A percentile compares a stretch with the other conserved stretches of the same genome.
phyloP scores from a whole-genome alignment of 2,888 invertebrate genomes.

The Luperina nickerlii region DNA sequence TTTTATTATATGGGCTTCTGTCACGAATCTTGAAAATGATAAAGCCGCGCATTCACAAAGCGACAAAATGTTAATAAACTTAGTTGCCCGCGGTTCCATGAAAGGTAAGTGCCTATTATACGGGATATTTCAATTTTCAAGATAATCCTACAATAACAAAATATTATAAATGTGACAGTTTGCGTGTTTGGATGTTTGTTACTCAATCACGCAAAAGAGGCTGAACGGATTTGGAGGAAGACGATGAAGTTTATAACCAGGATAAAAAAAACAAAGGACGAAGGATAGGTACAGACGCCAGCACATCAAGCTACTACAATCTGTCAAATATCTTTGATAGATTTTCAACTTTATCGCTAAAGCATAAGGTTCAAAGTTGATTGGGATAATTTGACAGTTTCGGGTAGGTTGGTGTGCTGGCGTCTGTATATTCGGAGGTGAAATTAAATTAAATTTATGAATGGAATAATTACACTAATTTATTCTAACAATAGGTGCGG shows the following conservation, averaged over 20 bases:
- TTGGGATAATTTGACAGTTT: too few species aligned
- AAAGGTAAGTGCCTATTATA: background rate
- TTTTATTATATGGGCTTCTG: constrained; percentile 71
- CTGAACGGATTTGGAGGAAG: too few species aligned
- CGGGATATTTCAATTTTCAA: background rate
- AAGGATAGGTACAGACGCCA: too few species aligned
- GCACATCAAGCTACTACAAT: too few species aligned
- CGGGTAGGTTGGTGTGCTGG: too few species aligned
- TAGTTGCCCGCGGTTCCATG: background rate
- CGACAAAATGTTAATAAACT: background rate
- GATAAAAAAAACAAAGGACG: too few species aligned
- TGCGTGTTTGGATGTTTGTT: background rate
- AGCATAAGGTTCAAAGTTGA: too few species aligned
- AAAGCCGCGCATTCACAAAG: constrained; percentile 10
- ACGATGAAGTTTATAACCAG: too few species aligned
- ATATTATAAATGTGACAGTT: background rate
- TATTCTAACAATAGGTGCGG: constrained; percentile 24
- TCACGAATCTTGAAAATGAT: constrained; percentile 66
- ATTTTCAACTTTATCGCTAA: too few species aligned
- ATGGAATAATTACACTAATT: constrained; percentile 34
- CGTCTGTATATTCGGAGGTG: background rate
- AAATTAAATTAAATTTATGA: constrained; percentile 8
- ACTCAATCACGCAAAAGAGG: too few species aligned
- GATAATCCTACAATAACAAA: background rate
- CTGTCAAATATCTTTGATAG: too few species aligned